phyloP scores from a whole-genome alignment of 2,113 vertebrate species.

The Ictalurus furcatus region DNA sequence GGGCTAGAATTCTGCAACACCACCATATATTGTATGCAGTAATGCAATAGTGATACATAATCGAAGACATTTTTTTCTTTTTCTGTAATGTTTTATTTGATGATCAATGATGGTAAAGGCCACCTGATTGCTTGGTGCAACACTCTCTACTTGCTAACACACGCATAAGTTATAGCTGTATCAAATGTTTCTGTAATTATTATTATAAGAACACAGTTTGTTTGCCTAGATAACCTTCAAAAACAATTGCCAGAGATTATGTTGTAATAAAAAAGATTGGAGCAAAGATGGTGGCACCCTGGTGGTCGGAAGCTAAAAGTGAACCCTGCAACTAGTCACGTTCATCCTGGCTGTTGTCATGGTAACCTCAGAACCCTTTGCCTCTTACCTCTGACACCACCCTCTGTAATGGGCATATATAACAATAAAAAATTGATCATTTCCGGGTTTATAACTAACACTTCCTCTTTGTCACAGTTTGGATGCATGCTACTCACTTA shows the following conservation, averaged over 20 bases:
- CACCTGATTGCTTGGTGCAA: background rate
- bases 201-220: background rate
- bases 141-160: background rate
- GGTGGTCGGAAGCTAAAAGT: constrained; percentile 12
- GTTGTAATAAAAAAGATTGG: background rate
- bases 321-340: constrained; percentile 18
- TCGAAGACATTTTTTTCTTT: too few relatives aligned
- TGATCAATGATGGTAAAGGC: background rate
- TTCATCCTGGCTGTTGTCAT: constrained; percentile 31
- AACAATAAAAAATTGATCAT: constrained; percentile 2
- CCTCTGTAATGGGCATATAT: background rate
- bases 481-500: background rate
- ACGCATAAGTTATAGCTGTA: background rate
- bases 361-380: constrained; percentile 25
- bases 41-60: background rate
- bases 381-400: background rate
- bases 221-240: background rate
- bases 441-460: background rate
- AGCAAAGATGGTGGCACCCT: constrained; percentile 6
- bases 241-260: background rate
- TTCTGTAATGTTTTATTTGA: background rate
- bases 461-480: background rate
- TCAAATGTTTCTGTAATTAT: background rate
- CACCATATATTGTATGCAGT: background rate
- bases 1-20: background rate